Conservation (phyloP, 2,888 invertebrate species). For the Lasioglossum figueresi region DNA sequence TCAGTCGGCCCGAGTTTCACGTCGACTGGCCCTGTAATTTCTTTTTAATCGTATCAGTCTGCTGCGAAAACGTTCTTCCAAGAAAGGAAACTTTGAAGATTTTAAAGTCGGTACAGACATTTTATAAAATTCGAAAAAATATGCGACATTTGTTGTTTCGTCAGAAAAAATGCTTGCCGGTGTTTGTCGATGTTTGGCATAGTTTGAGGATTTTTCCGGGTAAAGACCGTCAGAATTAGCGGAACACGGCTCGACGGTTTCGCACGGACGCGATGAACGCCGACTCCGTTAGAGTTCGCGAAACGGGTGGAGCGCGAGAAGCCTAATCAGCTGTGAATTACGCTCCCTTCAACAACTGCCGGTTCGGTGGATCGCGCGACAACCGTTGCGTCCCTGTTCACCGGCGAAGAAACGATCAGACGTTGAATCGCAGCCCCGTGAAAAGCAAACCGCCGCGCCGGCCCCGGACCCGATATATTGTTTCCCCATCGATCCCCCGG, state of each 20-base stretch:
- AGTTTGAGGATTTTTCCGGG: background rate
- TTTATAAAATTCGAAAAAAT: background rate
- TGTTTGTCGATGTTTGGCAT: background rate
- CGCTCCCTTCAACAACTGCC: slow-evolving; percentile 10
- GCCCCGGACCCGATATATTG: background rate
- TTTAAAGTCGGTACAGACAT: background rate
- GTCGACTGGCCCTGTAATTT: background rate
- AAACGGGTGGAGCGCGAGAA: background rate
- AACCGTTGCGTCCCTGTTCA: background rate
- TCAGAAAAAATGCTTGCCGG: background rate
- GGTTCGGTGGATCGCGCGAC: background rate
- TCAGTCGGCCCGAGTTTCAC: background rate
- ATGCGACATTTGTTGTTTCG: background rate
- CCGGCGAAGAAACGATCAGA: background rate
- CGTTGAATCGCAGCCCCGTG: slow-evolving; percentile 12
- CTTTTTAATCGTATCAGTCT: background rate
- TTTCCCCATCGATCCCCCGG: background rate
- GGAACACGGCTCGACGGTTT: slow-evolving; percentile 18
- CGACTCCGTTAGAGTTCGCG: background rate
- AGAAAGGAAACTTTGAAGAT: background rate
- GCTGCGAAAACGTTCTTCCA: background rate
- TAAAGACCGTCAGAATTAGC: slow-evolving; percentile 25
- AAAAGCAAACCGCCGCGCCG: background rate
- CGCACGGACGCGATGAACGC: slow-evolving; percentile 11
- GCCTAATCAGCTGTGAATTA: slow-evolving; percentile 45